Evolutionary conservation across 2,113 vertebrate species (phyloP).

Genomic region (Neofelis nebulosa): DNA sequence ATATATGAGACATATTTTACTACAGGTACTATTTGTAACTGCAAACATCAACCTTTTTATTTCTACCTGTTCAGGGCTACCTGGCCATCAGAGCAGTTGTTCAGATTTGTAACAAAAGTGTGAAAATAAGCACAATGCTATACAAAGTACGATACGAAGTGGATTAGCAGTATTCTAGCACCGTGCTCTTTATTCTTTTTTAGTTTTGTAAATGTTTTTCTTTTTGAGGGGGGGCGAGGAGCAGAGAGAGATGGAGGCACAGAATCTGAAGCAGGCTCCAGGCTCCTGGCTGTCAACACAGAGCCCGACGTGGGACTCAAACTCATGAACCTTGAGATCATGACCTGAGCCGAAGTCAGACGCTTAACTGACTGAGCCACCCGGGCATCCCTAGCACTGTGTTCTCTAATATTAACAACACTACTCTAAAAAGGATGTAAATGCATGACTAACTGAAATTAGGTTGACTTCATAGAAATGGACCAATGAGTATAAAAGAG

Average conservation of each 20-base stretch:
- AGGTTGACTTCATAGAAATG: background rate
- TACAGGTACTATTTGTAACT: background rate
- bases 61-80: background rate
- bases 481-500: background rate
- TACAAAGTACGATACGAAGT: background rate
- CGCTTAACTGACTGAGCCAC: no score
- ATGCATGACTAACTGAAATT: background rate
- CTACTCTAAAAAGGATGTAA: background rate
- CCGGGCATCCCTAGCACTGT: no score
- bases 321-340: no score
- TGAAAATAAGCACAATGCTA: background rate
- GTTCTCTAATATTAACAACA: background rate
- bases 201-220: no score
- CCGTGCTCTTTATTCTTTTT: background rate
- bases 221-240: no score
- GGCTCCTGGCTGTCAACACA: no score
- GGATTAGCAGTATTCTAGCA: background rate
- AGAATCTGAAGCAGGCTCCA: no score
- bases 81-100: background rate
- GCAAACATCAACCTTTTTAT: background rate
- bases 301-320: no score
- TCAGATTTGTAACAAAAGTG: background rate
- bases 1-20: background rate
- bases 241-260: no score
- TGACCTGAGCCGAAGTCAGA: no score